Evolutionary conservation across 2,113 vertebrate genomes (phyloP), one percentile per base, ranked within the genome.

Genomic region (Zingel zingel): DNA sequence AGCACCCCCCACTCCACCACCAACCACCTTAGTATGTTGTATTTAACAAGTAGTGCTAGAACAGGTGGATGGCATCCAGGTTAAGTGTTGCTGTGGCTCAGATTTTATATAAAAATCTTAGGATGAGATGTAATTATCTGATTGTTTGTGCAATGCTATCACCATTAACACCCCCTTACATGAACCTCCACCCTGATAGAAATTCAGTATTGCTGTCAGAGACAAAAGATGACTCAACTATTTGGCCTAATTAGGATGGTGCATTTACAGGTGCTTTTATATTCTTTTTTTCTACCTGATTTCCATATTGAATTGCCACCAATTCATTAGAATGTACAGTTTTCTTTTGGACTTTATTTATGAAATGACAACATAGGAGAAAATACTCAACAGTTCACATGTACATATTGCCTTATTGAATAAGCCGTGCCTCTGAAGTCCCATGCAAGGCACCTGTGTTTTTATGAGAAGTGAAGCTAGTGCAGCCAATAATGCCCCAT

Each of bases 381-480:
- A 68, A 72, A 66, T n/a, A 72, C 56, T 75, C 69, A 80, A 69
- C 63, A 76, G 65, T 83, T 88, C 72, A 84, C 51, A 9, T 95
- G 95, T 96, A 94, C 93, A 92, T 91, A 92, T 95, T 96, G 96
- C 96, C 96, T 97, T 97, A 96, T 84, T 95, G 90, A 94, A 93
- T 88, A 95, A 91, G 87, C 86, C 69, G 88, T 92, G 90, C 90
- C 92, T 92, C 92, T 86, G 72, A 75, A 72, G 61, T 80, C 85
- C 74, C 76, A 61, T 47, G 64, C 51, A 64, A 79, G 83, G 83
- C 82, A 80, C 79, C 63, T 84, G 77, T 80, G 73, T 83, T 80
- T 80, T 51, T 81, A 68, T 56, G 66, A 86, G 53, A 54, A 75
- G 80, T 64, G 56, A 77, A 74, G 73, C 57, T 82, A 74, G 77